phyloP scores from a whole-genome alignment of 2,113 vertebrate species.

The Carettochelys insculpta region DNA sequence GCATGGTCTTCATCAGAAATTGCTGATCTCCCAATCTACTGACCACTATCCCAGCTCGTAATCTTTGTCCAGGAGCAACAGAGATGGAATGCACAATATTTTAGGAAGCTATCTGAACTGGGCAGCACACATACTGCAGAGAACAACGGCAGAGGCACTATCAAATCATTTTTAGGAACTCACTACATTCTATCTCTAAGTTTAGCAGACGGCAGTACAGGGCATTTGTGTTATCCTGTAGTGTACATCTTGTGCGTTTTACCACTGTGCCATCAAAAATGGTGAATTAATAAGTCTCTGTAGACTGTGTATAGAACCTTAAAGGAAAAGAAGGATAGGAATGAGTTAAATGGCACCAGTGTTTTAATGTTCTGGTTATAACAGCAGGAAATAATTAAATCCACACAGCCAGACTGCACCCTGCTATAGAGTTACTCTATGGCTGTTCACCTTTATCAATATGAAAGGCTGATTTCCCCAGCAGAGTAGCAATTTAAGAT shows the following conservation, averaged over 20 bases:
- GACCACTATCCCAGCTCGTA: background rate
- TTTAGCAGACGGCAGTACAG: background rate
- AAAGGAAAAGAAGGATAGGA: background rate
- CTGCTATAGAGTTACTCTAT: background rate
- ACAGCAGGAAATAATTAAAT: background rate
- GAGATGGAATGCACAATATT: background rate
- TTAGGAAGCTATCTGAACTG: too few species aligned
- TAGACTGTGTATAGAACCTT: background rate
- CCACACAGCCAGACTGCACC: background rate
- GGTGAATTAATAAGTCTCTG: background rate
- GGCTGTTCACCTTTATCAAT: slow-evolving; percentile 2
- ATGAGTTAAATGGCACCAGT: background rate
- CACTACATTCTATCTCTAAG: background rate
- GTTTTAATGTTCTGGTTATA: background rate
- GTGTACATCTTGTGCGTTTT: background rate
- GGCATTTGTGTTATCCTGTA: background rate
- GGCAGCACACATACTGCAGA: background rate
- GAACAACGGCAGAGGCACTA: background rate
- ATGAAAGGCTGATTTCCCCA: slow-evolving; percentile 11
- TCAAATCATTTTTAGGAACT: background rate
- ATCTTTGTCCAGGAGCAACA: background rate
- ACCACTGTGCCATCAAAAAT: background rate
- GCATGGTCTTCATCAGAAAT: background rate
- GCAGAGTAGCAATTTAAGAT: slow-evolving; percentile 31
- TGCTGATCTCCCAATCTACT: background rate